Percentiles rank a stretch among this genome's conserved stretches.
phyloP scores from a whole-genome alignment of 2,888 invertebrate genomes.

The Gryllus longicercus region DNA sequence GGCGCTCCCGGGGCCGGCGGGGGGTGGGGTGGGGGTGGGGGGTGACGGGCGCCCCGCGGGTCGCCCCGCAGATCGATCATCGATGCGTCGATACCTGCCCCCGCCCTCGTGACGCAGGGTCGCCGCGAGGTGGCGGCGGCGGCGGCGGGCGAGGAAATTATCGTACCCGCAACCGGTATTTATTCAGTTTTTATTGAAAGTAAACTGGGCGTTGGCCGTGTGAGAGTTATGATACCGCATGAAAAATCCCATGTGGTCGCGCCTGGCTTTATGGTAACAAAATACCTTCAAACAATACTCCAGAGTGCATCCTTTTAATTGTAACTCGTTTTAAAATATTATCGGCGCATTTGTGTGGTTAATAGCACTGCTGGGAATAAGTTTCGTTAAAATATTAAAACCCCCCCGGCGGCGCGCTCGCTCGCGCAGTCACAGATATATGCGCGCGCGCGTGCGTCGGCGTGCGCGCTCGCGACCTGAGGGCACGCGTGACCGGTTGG shows the following conservation, averaged over 20 bases:
- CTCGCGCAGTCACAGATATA: neutral
- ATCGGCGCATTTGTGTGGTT: conserved; percentile 1
- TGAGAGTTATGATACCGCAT: neutral
- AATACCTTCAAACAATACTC: conserved; percentile 9
- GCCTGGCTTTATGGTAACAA: neutral
- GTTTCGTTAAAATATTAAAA: conserved; percentile 1
- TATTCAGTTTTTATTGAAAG: conserved; percentile 17
- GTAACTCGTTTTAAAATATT: conserved; percentile 17
- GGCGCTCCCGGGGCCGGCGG: neutral
- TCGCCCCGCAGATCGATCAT: neutral
- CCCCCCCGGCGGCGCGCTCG: neutral
- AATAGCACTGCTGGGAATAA: neutral
- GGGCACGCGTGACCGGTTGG: neutral
- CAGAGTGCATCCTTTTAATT: conserved; percentile 11
- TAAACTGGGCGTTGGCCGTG: neutral
- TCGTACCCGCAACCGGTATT: neutral
- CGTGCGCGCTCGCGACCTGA: neutral
- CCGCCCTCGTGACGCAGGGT: neutral
- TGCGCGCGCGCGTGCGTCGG: neutral
- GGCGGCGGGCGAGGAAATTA: neutral
- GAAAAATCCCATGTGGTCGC: neutral
- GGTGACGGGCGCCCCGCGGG: neutral
- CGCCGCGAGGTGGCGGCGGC: neutral
- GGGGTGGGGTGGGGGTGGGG: neutral
- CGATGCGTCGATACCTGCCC: conserved; percentile 1